phyloP scores from a whole-genome alignment of 1,140 invertebrate species.

The Drosophila athabasca region DNA sequence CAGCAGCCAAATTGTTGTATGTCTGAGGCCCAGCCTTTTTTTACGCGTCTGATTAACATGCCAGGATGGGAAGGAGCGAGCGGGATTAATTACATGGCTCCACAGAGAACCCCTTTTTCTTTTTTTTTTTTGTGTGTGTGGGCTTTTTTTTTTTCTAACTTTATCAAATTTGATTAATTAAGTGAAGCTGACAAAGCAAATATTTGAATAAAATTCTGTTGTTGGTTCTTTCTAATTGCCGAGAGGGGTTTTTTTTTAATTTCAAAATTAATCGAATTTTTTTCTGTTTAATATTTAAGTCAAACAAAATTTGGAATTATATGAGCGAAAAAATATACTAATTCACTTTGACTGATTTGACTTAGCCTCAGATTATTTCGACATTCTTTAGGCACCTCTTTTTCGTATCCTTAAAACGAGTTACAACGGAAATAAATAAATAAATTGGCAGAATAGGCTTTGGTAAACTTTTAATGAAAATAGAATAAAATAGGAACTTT shows the following conservation, averaged over 20 bases:
- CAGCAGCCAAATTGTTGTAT: slow-evolving; percentile 26
- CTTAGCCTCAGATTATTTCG: too few relatives aligned
- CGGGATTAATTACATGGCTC: slow-evolving; percentile 20
- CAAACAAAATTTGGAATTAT: not conserved
- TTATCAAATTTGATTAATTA: slow-evolving; percentile 78
- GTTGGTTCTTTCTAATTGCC: slow-evolving; percentile 7
- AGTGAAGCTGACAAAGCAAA: slow-evolving; percentile 61
- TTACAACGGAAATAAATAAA: too few relatives aligned
- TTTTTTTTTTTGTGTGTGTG: not conserved
- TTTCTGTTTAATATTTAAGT: not conserved
- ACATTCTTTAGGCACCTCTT: too few relatives aligned
- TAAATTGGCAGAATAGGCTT: too few relatives aligned
- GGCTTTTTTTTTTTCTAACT: slow-evolving; percentile 37
- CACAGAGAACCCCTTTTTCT: not conserved
- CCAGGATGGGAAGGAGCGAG: slow-evolving; percentile 11
- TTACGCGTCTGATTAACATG: slow-evolving; percentile 65
- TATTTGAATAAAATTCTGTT: slow-evolving; percentile 25
- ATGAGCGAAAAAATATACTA: too few relatives aligned
- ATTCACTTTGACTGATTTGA: too few relatives aligned
- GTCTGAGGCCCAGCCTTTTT: slow-evolving; percentile 25
- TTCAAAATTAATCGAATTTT: slow-evolving; percentile 26
- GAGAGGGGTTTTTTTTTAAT: not conserved
- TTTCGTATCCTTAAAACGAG: too few relatives aligned
- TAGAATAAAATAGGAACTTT: too few relatives aligned
- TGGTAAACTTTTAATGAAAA: too few relatives aligned